These are phyloP conservation scores for Synanthedon tipuliformis DNA, from an alignment of 2,888 invertebrate species.

Conservation along the genomic window DNA sequence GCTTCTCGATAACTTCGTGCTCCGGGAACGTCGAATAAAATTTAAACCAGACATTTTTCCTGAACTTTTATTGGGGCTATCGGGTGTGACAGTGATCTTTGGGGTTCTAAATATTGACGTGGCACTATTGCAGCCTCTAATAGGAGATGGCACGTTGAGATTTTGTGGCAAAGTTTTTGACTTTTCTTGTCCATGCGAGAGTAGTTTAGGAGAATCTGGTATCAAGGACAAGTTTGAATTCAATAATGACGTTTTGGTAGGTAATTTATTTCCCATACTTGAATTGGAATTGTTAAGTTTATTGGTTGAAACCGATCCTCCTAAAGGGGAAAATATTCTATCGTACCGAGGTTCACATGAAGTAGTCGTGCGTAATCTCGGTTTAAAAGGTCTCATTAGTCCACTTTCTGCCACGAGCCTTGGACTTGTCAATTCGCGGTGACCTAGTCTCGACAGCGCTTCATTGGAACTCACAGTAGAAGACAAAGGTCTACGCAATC, in stretches of 20 bases:
- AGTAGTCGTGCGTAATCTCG: slow-evolving; percentile 51
- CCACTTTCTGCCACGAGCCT: slow-evolving; percentile 48
- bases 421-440: slow-evolving; percentile 51
- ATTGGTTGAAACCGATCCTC: slow-evolving; percentile 45
- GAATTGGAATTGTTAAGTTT: slow-evolving; percentile 50
- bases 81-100: slow-evolving; percentile 55
- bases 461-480: slow-evolving; percentile 59
- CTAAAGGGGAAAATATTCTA: slow-evolving; percentile 55
- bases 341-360: slow-evolving; percentile 61
- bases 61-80: slow-evolving; percentile 68
- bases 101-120: slow-evolving; percentile 58
- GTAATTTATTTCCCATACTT: slow-evolving; percentile 37
- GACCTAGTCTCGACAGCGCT: slow-evolving; percentile 46
- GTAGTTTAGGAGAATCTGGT: slow-evolving; percentile 60
- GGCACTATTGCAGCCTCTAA: slow-evolving; percentile 58
- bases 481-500: slow-evolving; percentile 52
- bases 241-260: slow-evolving; percentile 42
- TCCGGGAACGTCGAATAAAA: slow-evolving; percentile 78
- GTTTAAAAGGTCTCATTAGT: slow-evolving; percentile 39
- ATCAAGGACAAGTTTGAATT: slow-evolving; percentile 59
- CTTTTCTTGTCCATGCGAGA: slow-evolving; percentile 59
- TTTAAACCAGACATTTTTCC: slow-evolving; percentile 64
- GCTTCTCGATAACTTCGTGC: slow-evolving; percentile 78
- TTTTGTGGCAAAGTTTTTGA: slow-evolving; percentile 74
- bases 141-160: slow-evolving; percentile 55